phyloP scores from a whole-genome alignment of 2,113 vertebrate genomes.

The Catharus bicknelli region DNA sequence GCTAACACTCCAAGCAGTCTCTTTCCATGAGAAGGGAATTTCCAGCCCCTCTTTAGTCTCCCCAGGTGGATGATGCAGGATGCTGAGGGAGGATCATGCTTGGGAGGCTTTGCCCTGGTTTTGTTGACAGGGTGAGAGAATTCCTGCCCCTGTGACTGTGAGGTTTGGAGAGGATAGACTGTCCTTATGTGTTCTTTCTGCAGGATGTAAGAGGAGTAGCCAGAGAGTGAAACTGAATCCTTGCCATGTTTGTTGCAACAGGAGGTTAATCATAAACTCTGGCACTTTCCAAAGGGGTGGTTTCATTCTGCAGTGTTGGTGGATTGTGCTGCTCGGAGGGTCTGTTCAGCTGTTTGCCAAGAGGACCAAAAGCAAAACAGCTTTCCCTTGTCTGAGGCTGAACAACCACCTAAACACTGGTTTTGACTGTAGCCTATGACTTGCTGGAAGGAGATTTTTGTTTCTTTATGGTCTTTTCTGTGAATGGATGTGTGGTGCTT shows the following conservation, averaged over 20 bases:
- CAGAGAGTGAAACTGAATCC: constrained; percentile 36
- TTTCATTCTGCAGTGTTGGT: neutral
- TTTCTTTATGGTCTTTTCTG: neutral
- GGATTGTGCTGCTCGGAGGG: neutral
- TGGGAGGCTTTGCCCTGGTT: neutral
- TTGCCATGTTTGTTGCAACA: constrained; percentile 41
- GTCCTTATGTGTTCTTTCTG: neutral
- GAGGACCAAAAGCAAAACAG: neutral
- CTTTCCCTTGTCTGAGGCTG: neutral
- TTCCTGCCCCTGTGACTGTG: neutral
- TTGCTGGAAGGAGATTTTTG: neutral
- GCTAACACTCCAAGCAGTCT: neutral
- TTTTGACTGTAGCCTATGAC: neutral
- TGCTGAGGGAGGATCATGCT: neutral
- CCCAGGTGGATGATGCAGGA: constrained; percentile 19
- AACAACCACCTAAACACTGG: rapidly evolving
- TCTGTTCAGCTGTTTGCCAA: neutral
- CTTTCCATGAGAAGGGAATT: constrained; percentile 34
- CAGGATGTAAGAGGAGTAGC: neutral
- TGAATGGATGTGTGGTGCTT: neutral
- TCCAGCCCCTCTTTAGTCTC: neutral
- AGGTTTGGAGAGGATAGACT: neutral
- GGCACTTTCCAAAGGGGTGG: constrained; percentile 11
- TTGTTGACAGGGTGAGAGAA: neutral
- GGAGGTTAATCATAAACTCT: constrained; percentile 53